Evolutionary conservation across 2,888 invertebrate species (phyloP).

Genomic region (Tenthredo scrophulariae): DNA sequence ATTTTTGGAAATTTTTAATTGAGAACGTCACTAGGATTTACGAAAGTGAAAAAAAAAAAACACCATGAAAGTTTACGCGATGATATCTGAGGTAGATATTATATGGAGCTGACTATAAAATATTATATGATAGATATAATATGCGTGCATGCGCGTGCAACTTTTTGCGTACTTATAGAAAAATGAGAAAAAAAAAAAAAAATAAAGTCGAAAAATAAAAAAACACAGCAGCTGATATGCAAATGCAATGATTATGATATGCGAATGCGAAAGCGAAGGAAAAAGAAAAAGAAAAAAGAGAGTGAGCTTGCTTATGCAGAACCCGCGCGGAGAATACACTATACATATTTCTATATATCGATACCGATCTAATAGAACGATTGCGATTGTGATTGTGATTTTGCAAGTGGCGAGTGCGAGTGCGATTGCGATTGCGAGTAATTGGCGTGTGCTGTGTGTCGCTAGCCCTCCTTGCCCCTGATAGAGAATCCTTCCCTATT

Average conservation of each 20-base stretch:
- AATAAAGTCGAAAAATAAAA: constrained; percentile 26
- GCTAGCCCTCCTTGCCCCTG: constrained; percentile 74
- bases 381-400: too few species aligned
- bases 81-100: background rate
- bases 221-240: background rate
- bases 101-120: background rate
- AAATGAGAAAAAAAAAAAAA: too few species aligned
- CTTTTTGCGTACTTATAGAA: constrained; percentile 12
- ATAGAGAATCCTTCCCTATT: constrained; percentile 69
- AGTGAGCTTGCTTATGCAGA: background rate
- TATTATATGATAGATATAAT: background rate
- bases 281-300: constrained; percentile 15
- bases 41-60: too few species aligned
- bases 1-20: too few species aligned
- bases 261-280: too few species aligned
- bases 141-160: background rate
- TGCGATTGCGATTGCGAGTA: background rate
- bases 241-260: too few species aligned
- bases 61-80: background rate
- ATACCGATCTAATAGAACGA: background rate
- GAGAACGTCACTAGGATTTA: too few species aligned
- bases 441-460: constrained; percentile 61
- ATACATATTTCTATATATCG: background rate
- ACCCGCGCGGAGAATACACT: background rate
- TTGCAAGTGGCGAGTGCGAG: too few species aligned